Evolutionary conservation across 2,797 vertebrate species (phyloP), one percentile per base, ranked within the genome.

Genomic region (Chromobotia macracanthus): DNA sequence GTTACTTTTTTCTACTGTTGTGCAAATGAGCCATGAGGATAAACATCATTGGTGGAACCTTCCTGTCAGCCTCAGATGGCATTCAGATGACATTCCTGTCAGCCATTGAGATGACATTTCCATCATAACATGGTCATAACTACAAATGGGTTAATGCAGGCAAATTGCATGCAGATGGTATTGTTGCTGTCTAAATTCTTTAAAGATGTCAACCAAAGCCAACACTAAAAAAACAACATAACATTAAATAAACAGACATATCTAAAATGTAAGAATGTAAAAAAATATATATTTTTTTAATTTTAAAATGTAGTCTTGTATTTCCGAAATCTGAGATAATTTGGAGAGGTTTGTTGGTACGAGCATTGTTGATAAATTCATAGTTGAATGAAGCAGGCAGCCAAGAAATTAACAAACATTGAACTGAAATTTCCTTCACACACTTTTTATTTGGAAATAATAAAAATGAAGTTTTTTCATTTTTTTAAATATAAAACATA

Each of bases 391-490:
- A 50, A 9, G 48, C 64, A 75, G 65, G 83, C 31, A 67, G 69
- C 18, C 46, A 63, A 50, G 25, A 58, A 81, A 19, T 72, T 73
- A 83, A 69, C 38, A 84, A 86, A 83, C 55, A 67, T 53, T 11
- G 80, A 63, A 31, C 69, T 82, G 31, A 79, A 80, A 55, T 84
- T 89, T 92, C 89, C 91, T 93, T 89, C 93, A 94, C 92, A 94
- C 91, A 93, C 79, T 81, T 92, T 93, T 92, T 94, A 94, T 94
- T 94, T 94, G 93, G 92, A 94, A 94, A 93, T 94, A 90, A 94
- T 94, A 94, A 94, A 94, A 94, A 94, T 93, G 81, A 94, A 93
- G 87, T 86, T 88, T 90, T 90, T 88, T 85, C 2, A 28, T 44
- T 81, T 74, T 85, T 87, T 88, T 90, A 86, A 89, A 94, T 93